Percentiles rank a stretch among this genome's conserved stretches.
phyloP scores from a whole-genome alignment of 2,797 vertebrate genomes.

The Epinephelus malabaricus region DNA sequence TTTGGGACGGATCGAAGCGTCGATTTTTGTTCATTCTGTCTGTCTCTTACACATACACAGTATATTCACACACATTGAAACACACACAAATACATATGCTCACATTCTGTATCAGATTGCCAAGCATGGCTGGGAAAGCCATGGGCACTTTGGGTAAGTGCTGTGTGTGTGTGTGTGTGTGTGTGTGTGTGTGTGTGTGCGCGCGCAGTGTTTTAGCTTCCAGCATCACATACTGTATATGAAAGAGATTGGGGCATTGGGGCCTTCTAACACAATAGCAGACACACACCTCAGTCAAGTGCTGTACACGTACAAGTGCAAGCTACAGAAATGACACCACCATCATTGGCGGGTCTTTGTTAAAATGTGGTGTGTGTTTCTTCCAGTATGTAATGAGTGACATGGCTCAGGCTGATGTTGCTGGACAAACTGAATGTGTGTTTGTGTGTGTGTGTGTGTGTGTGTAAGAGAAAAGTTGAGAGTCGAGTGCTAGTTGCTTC shows the following conservation, averaged over 20 bases:
- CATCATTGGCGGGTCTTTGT: not conserved
- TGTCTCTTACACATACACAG: not conserved
- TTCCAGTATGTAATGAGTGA: no score
- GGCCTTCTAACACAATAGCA: conserved; percentile 5
- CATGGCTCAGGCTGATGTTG: no score
- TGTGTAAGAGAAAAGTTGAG: not conserved
- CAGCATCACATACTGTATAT: conserved; percentile 21
- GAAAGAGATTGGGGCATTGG: conserved; percentile 28
- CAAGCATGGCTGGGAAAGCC: conserved; percentile 33
- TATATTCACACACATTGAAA: not conserved
- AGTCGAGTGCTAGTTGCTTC: conserved; percentile 21
- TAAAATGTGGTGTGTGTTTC: no score
- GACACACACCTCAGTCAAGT: conserved; percentile 22
- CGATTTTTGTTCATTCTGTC: conserved; percentile 13
- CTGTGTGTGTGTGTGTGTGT: conserved; percentile 31
- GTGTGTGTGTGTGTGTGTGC: conserved; percentile 8
- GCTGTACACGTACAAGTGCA: conserved; percentile 11
- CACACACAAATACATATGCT: conserved; percentile 22
- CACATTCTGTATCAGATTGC: conserved; percentile 22
- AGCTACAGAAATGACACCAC: conserved; percentile 3
- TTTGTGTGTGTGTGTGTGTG: not conserved
- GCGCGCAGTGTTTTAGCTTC: not conserved
- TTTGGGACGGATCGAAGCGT: not conserved
- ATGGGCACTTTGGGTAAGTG: conserved; percentile 52
- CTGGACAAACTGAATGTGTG: no score